A percentile compares a stretch with the other conserved stretches of the same genome.
These are phyloP conservation scores for Vidua chalybeata DNA, from an alignment of 2,113 vertebrate species.

Conservation along the genomic window DNA sequence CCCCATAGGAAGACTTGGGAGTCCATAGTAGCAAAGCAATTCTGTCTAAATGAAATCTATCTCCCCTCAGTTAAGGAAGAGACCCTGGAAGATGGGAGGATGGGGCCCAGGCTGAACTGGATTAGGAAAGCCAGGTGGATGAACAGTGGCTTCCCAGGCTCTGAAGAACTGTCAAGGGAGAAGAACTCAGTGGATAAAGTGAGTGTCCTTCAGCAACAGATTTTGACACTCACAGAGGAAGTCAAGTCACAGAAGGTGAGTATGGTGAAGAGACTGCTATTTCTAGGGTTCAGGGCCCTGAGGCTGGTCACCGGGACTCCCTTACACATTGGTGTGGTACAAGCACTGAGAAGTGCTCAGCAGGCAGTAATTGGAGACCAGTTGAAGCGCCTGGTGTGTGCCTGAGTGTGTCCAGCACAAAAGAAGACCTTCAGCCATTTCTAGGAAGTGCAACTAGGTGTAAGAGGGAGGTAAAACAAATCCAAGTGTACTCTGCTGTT, in stretches of 20 bases:
- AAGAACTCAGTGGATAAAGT: constrained; percentile 64
- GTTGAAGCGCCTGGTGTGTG: neutral
- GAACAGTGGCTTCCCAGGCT: constrained; percentile 65
- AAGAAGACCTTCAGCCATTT: neutral
- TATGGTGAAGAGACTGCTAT: neutral
- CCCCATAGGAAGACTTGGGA: neutral
- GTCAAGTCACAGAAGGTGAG: constrained; percentile 91
- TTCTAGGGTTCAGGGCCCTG: neutral
- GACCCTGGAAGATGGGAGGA: constrained; percentile 14
- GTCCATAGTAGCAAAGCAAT: neutral
- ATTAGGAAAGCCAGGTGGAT: constrained; percentile 69
- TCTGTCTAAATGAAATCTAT: neutral
- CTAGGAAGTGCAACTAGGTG: neutral
- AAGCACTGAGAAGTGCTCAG: neutral
- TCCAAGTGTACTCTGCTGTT: neutral
- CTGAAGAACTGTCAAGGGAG: constrained; percentile 56
- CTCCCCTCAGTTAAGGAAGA: constrained; percentile 36
- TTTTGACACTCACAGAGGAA: constrained; percentile 81
- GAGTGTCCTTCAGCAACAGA: constrained; percentile 80
- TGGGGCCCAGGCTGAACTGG: constrained; percentile 34
- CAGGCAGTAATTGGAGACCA: neutral
- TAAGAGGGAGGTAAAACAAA: neutral
- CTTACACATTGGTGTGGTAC: neutral
- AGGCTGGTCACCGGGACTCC: neutral
- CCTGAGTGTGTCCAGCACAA: neutral